These are phyloP conservation scores for Albula glossodonta DNA, from an alignment of 2,113 vertebrate species.

Conservation along the genomic window DNA sequence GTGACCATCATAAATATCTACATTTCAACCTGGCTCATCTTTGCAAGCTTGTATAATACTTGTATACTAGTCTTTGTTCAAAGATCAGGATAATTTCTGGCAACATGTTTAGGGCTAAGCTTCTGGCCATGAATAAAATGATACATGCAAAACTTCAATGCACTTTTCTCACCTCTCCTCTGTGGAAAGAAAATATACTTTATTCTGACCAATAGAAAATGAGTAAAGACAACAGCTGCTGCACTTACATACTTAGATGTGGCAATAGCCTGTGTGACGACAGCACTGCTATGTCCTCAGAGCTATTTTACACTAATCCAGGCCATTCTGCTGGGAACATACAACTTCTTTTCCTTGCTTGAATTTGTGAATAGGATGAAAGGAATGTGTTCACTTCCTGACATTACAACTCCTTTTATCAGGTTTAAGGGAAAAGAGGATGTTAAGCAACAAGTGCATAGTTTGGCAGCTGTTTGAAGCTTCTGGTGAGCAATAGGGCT, in stretches of 20 bases:
- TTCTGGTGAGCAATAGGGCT: conserved; percentile 54
- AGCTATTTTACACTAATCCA: conserved; percentile 14
- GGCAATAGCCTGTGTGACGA: background rate
- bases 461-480: conserved; percentile 57
- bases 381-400: conserved; percentile 75
- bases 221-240: background rate
- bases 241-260: background rate
- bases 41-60: background rate
- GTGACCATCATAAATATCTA: background rate
- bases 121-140: background rate
- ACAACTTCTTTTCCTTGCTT: conserved; percentile 41
- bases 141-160: background rate
- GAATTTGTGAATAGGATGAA: conserved; percentile 62
- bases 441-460: conserved; percentile 56
- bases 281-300: background rate
- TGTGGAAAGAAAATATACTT: background rate
- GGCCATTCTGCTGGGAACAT: conserved; percentile 19
- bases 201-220: background rate
- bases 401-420: conserved; percentile 71
- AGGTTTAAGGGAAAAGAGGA: conserved; percentile 59
- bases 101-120: no score
- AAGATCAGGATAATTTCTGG: no score
- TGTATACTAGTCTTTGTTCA: background rate
- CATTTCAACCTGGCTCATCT: background rate
- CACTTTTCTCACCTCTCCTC: background rate